Percentiles rank a stretch among this genome's conserved stretches.
Conservation (phyloP, 2,113 vertebrate genomes). For the Cromileptes altivelis region DNA sequence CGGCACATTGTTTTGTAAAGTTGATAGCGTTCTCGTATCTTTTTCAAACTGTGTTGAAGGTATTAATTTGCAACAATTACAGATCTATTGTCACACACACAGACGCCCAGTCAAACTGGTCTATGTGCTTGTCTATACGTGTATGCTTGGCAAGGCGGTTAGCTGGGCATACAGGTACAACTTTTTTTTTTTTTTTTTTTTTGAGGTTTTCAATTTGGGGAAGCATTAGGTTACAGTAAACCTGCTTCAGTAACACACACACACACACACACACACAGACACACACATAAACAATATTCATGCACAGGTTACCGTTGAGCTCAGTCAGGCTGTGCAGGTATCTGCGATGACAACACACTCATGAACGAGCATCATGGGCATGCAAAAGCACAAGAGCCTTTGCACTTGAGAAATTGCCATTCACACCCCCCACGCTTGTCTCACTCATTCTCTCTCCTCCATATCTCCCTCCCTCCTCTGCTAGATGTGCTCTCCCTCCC, state of each 20-base stretch:
- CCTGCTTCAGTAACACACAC: neutral
- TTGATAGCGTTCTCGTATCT: neutral
- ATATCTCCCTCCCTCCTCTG: constrained; percentile 55
- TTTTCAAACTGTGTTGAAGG: constrained; percentile 11
- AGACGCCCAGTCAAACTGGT: constrained; percentile 44
- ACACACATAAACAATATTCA: neutral
- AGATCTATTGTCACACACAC: constrained; percentile 1
- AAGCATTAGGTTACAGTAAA: neutral
- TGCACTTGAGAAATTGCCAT: constrained; percentile 74
- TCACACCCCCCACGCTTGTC: constrained; percentile 56
- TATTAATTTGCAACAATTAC: constrained; percentile 17
- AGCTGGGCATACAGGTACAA: constrained; percentile 13
- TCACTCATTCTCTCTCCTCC: constrained; percentile 62
- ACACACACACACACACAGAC: neutral
- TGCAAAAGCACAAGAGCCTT: constrained; percentile 56
- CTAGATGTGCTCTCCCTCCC: constrained; percentile 48
- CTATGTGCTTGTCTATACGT: constrained; percentile 23
- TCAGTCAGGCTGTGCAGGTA: neutral
- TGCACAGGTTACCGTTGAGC: neutral
- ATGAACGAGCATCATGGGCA: constrained; percentile 48
- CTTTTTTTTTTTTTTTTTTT: neutral
- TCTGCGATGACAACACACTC: constrained; percentile 25
- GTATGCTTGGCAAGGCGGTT: neutral
- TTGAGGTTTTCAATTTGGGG: constrained; percentile 4
- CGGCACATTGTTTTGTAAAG: neutral